Evolutionary conservation across 1,140 invertebrate genomes (phyloP).

Genomic region (Halictus rubicundus): DNA sequence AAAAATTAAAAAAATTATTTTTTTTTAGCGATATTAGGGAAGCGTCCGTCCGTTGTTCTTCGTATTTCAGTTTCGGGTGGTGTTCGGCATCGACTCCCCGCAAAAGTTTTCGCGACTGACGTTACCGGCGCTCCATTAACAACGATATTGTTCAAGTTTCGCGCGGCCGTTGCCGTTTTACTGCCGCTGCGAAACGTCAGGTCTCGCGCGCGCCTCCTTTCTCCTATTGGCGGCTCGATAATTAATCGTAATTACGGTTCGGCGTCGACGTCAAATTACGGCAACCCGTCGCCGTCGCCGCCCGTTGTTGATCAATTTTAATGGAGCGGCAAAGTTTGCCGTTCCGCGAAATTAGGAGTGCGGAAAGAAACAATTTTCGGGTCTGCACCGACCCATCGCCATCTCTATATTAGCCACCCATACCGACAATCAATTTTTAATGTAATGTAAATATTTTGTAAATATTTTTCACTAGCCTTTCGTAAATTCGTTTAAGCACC

Average conservation of each 20-base stretch:
- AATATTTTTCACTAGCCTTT: too few relatives aligned
- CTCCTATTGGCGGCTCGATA: slow-evolving; percentile 1
- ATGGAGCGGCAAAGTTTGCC: not conserved
- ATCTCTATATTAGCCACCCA: too few relatives aligned
- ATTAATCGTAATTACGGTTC: slow-evolving; percentile 32
- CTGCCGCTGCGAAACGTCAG: not conserved
- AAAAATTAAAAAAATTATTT: too few relatives aligned
- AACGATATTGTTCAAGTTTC: slow-evolving; percentile 18
- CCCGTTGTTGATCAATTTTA: not conserved
- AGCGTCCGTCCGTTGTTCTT: too few relatives aligned
- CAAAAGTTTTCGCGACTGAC: not conserved
- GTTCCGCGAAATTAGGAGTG: too few relatives aligned
- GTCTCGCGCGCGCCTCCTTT: not conserved
- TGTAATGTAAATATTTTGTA: too few relatives aligned
- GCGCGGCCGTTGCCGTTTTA: not conserved
- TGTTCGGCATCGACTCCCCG: not conserved
- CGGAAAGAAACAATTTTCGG: not conserved
- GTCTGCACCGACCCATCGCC: not conserved
- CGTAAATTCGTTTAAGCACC: too few relatives aligned
- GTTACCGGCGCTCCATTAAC: not conserved
- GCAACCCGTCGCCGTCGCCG: not conserved
- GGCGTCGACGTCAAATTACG: not conserved
- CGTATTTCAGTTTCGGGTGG: too few relatives aligned
- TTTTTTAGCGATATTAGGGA: too few relatives aligned
- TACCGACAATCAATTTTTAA: too few relatives aligned